Percentiles rank a stretch among this genome's conserved stretches.
Evolutionary conservation across 2,797 vertebrate genomes (phyloP).

Genomic region (Heteromormyrus szaboi): DNA sequence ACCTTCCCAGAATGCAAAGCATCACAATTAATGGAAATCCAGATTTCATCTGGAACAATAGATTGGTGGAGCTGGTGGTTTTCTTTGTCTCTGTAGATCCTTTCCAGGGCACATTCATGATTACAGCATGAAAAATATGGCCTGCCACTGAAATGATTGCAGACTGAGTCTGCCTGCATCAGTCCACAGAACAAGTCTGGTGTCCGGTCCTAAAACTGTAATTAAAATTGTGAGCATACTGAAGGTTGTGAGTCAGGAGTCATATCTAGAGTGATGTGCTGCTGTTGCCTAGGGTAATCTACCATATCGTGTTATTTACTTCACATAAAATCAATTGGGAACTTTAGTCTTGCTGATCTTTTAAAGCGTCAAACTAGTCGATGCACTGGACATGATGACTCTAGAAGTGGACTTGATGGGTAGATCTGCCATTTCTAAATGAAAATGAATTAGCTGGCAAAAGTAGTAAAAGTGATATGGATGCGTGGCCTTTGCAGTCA

Average conservation of each 20-base stretch:
- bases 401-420: constrained; percentile 39
- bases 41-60: constrained; percentile 38
- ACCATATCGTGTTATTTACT: background rate
- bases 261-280: background rate
- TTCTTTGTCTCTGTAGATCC: background rate
- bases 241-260: background rate
- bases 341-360: constrained; percentile 48
- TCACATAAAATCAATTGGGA: constrained; percentile 10
- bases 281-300: background rate
- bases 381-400: constrained; percentile 28
- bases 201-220: background rate
- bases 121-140: background rate
- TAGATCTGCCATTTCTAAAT: constrained; percentile 49
- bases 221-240: background rate
- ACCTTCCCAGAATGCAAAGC: constrained; percentile 26
- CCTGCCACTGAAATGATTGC: background rate
- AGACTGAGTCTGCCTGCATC: background rate
- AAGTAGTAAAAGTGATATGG: constrained; percentile 45
- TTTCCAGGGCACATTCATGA: background rate
- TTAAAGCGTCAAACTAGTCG: constrained; percentile 39
- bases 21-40: constrained; percentile 43
- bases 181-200: background rate
- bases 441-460: constrained; percentile 56
- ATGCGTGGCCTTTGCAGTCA: constrained; percentile 23
- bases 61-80: constrained; percentile 1